phyloP scores from a whole-genome alignment of 37 sponge, comb jelly and placozoan species.

The Mnemiopsis leidyi region DNA sequence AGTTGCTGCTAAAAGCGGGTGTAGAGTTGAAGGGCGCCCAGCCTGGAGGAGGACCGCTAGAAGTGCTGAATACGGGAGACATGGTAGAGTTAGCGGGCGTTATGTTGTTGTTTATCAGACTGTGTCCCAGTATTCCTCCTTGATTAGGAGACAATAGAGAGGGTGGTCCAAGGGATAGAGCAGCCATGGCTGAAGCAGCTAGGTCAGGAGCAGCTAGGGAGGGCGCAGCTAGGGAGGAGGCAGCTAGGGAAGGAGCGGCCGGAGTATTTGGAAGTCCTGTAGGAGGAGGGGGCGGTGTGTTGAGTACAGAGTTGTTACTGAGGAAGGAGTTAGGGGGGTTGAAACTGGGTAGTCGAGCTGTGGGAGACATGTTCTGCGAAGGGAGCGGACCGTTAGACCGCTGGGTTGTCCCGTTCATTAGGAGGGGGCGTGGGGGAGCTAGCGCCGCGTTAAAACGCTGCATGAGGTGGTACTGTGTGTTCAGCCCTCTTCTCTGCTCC shows the following conservation, averaged over 20 bases:
- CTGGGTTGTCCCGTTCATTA: background rate
- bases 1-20: background rate
- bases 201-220: background rate
- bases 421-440: background rate
- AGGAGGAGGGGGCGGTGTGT: background rate
- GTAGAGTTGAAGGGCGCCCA: background rate
- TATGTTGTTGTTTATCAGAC: background rate
- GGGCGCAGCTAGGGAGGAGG: background rate
- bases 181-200: background rate
- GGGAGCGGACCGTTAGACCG: background rate
- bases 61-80: background rate
- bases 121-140: background rate
- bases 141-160: background rate
- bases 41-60: background rate
- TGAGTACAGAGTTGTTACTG: background rate
- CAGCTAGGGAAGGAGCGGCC: background rate
- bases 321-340: background rate
- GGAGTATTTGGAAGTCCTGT: no score
- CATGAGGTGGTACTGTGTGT: background rate
- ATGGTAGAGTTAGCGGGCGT: background rate
- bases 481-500: constrained; percentile 1
- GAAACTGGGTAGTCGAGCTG: background rate
- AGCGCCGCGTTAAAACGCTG: constrained; percentile 1
- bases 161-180: background rate
- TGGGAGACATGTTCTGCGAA: background rate